These are phyloP conservation scores for Diorhabda carinulata DNA, from an alignment of 1,140 invertebrate genomes.

Conservation along the genomic window DNA sequence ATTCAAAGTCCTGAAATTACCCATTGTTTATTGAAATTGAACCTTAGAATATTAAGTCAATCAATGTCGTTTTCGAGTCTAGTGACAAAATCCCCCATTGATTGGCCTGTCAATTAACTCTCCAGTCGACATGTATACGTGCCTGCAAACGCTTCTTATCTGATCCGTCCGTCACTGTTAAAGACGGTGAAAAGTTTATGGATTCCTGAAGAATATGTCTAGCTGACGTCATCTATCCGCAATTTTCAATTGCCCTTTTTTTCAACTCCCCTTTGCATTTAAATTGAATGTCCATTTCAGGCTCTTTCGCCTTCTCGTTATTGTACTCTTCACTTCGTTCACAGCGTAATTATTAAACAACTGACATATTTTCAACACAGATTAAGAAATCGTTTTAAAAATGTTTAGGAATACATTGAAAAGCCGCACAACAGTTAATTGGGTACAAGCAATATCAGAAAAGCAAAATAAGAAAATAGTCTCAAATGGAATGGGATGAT, in stretches of 20 bases:
- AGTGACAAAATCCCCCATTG: constrained; percentile 47
- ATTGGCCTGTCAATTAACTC: constrained; percentile 48
- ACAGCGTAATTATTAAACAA: neutral
- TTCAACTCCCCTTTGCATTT: constrained; percentile 18
- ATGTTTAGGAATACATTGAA: too few relatives aligned
- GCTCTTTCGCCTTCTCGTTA: neutral
- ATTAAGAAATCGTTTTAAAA: too few relatives aligned
- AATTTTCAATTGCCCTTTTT: constrained; percentile 34
- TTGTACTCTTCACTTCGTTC: neutral
- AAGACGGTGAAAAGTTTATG: constrained; percentile 44
- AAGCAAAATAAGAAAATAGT: too few relatives aligned
- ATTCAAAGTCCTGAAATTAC: constrained; percentile 38
- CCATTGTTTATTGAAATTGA: constrained; percentile 48
- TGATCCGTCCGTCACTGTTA: constrained; percentile 41
- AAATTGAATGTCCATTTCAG: constrained; percentile 21
- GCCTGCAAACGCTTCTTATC: constrained; percentile 45
- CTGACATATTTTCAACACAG: neutral
- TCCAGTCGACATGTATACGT: constrained; percentile 45
- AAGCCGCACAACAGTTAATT: too few relatives aligned
- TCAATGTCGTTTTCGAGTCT: constrained; percentile 41
- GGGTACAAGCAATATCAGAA: too few relatives aligned
- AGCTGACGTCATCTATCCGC: constrained; percentile 37
- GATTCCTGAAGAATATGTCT: constrained; percentile 42
- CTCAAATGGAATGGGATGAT: too few relatives aligned
- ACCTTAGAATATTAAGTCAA: constrained; percentile 45